A percentile compares a stretch with the other conserved stretches of the same genome.
Evolutionary conservation across 2,888 invertebrate species (phyloP).

Genomic region (Tenthredo mesomela): DNA sequence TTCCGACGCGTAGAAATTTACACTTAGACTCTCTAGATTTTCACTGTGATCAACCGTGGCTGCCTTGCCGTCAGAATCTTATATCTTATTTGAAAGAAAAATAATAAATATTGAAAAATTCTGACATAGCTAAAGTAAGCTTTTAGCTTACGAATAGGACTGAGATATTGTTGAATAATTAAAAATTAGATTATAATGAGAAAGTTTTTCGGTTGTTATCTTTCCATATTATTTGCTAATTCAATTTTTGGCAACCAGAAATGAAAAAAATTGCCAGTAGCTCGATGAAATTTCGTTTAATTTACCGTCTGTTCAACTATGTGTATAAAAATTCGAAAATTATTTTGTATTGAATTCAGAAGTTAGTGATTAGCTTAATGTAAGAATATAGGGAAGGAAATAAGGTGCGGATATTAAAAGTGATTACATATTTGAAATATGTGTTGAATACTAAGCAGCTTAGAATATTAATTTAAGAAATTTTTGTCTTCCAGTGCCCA

Average conservation of each 20-base stretch:
- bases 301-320: not conserved
- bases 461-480: not conserved
- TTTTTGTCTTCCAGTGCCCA: conserved; percentile 43
- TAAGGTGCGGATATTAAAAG: not conserved
- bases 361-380: conserved; percentile 8
- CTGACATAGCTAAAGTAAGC: conserved; percentile 1
- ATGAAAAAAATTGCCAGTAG: not conserved
- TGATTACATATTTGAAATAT: not conserved
- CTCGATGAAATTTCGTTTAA: not conserved
- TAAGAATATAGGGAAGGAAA: conserved; percentile 1
- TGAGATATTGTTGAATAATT: conserved; percentile 18
- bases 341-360: not conserved
- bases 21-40: conserved; percentile 65
- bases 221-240: not conserved
- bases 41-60: conserved; percentile 71
- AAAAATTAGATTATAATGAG: not conserved
- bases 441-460: conserved; percentile 24
- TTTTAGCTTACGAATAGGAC: not conserved
- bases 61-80: conserved; percentile 65
- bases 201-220: not conserved
- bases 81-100: conserved; percentile 37
- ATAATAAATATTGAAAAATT: not conserved
- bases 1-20: conserved; percentile 54
- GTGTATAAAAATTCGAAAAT: not conserved
- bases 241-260: not conserved